Evolutionary conservation across 1,140 invertebrate species (phyloP).

Genomic region (Drosophila ironensis): DNA sequence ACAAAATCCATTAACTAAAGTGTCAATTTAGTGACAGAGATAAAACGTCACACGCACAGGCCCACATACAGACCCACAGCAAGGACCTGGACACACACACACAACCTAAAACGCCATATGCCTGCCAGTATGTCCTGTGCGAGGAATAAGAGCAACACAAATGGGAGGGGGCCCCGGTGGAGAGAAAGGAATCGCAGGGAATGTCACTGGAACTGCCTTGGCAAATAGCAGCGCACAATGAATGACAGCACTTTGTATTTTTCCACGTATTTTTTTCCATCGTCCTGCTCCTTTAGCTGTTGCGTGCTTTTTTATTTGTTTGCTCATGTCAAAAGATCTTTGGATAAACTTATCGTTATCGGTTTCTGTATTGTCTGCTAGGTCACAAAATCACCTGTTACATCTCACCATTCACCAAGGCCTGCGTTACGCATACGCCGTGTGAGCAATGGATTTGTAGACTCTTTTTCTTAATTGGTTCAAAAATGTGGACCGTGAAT

Average conservation of each 20-base stretch:
- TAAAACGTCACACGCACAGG: slow-evolving; percentile 75
- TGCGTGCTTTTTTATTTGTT: slow-evolving; percentile 59
- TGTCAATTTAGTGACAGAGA: slow-evolving; percentile 81
- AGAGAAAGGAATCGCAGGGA: not conserved
- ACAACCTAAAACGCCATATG: slow-evolving; percentile 26
- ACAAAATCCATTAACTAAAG: slow-evolving; percentile 81
- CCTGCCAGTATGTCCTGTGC: slow-evolving; percentile 24
- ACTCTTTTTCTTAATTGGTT: no score
- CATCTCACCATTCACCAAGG: no score
- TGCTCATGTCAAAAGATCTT: slow-evolving; percentile 66
- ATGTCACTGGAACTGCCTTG: slow-evolving; percentile 28
- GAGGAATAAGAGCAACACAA: slow-evolving; percentile 23
- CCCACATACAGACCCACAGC: slow-evolving; percentile 14
- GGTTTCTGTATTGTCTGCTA: slow-evolving; percentile 38
- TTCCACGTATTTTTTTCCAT: slow-evolving; percentile 34
- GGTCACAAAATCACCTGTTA: slow-evolving; percentile 71
- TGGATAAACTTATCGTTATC: slow-evolving; percentile 69
- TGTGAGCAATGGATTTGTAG: not conserved
- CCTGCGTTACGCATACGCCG: slow-evolving; percentile 47
- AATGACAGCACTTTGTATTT: slow-evolving; percentile 75
- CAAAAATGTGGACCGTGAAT: no score
- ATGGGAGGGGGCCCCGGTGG: not conserved
- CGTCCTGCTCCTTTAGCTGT: slow-evolving; percentile 21
- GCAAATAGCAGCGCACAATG: slow-evolving; percentile 68
- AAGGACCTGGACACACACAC: slow-evolving; percentile 28